These are phyloP conservation scores for Spatulosminthurus flaviceps DNA, from an alignment of 2,888 invertebrate genomes.

Conservation along the genomic window DNA sequence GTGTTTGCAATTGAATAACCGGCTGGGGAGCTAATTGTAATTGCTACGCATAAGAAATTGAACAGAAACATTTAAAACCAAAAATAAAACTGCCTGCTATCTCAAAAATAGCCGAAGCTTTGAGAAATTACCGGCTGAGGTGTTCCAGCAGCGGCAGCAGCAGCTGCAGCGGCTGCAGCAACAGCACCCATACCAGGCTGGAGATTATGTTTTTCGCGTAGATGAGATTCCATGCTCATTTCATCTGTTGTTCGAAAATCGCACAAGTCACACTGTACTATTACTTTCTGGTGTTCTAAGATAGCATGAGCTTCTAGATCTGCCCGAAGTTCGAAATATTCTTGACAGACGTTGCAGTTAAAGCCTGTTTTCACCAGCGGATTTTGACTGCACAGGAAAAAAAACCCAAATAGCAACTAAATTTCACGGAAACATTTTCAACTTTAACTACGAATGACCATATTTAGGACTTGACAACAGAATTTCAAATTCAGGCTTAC, in stretches of 20 bases:
- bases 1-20: constrained; percentile 34
- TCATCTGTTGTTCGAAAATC: constrained; percentile 65
- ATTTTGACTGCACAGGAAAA: constrained; percentile 60
- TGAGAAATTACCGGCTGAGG: constrained; percentile 29
- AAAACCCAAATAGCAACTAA: not conserved
- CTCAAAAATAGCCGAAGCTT: too few relatives aligned
- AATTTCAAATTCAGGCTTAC: too few relatives aligned
- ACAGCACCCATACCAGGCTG: constrained; percentile 63
- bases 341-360: constrained; percentile 64
- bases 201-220: constrained; percentile 64
- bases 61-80: not conserved
- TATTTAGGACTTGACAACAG: too few relatives aligned
- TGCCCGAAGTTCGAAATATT: constrained; percentile 64
- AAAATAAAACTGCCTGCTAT: not conserved
- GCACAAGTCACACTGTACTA: constrained; percentile 65
- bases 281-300: constrained; percentile 64
- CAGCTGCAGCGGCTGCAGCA: constrained; percentile 59
- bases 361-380: constrained; percentile 63
- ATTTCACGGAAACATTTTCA: not conserved
- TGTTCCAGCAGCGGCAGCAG: constrained; percentile 61
- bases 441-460: too few relatives aligned
- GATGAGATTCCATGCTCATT: constrained; percentile 64
- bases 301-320: constrained; percentile 65
- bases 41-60: constrained; percentile 27
- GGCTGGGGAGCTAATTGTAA: constrained; percentile 29